Conservation (phyloP, 1,140 invertebrate species). For the Trichonephila inaurata region DNA sequence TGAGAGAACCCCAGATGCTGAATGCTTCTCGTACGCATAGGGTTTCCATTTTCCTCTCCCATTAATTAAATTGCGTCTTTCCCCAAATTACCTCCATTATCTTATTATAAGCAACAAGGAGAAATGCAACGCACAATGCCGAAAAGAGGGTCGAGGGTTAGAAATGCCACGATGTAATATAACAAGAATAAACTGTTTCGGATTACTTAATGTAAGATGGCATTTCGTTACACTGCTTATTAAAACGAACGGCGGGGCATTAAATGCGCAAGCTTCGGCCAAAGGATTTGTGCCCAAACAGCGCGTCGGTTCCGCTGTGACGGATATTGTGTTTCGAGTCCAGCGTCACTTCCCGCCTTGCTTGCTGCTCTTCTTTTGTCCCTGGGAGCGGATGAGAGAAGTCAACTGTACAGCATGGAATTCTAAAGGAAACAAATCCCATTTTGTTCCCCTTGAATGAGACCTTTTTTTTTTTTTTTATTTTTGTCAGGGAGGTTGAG, state of each 20-base stretch:
- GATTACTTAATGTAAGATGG: neutral
- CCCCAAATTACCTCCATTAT: neutral
- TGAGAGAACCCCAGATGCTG: neutral
- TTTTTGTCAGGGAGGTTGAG: neutral
- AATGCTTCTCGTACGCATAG: neutral
- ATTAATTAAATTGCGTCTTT: slow-evolving; percentile 37
- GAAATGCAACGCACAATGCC: neutral
- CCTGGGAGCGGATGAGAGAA: slow-evolving; percentile 27
- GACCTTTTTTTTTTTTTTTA: neutral
- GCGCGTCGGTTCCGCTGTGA: neutral
- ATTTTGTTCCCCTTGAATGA: neutral
- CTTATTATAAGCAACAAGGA: slow-evolving; percentile 28
- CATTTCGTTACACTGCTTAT: slow-evolving; percentile 2
- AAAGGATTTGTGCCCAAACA: neutral
- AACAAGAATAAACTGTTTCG: neutral
- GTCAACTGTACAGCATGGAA: neutral
- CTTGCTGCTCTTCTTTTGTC: slow-evolving; percentile 7
- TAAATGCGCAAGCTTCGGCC: neutral
- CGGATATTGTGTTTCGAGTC: slow-evolving; percentile 37
- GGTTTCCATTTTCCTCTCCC: neutral
- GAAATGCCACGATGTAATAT: neutral
- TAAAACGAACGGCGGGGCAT: neutral
- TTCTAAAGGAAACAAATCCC: slow-evolving; percentile 25
- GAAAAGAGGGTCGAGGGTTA: neutral
- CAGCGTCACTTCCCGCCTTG: slow-evolving; percentile 37